Evolutionary conservation across 2,888 invertebrate species (phyloP).

Genomic region (Luperina testacea): DNA sequence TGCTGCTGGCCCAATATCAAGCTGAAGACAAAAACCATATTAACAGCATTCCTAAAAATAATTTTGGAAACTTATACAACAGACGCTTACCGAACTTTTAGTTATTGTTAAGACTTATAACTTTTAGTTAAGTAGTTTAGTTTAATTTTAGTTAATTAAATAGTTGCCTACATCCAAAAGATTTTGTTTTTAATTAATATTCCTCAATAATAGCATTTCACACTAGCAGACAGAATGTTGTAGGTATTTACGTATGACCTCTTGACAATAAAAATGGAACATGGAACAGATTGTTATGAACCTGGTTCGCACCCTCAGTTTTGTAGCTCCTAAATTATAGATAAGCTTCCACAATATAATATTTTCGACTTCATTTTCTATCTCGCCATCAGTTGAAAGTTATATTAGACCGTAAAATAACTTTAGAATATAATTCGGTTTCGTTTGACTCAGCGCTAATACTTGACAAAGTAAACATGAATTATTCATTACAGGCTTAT

Average conservation of each 20-base stretch:
- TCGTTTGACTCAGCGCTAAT: slow-evolving; percentile 17
- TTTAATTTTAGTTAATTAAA: slow-evolving; percentile 43
- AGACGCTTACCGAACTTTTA: slow-evolving; percentile 72
- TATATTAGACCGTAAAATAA: slow-evolving; percentile 6
- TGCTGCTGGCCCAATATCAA: slow-evolving; percentile 81
- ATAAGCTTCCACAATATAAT: slow-evolving; percentile 3
- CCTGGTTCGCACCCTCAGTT: neutral
- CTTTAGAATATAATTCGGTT: slow-evolving; percentile 13
- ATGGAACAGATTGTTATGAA: neutral
- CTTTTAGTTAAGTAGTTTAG: slow-evolving; percentile 7
- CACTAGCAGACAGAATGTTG: neutral
- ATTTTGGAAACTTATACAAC: slow-evolving; percentile 71
- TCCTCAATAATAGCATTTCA: neutral
- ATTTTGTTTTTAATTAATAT: slow-evolving; percentile 11
- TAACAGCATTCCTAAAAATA: slow-evolving; percentile 57
- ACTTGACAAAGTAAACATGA: slow-evolving; percentile 32
- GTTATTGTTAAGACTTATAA: slow-evolving; percentile 9
- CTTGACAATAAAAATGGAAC: slow-evolving; percentile 1
- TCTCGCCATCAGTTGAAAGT: slow-evolving; percentile 1
- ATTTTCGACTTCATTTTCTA: neutral
- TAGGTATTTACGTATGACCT: neutral
- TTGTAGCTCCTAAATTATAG: slow-evolving; percentile 11
- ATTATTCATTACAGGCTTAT: slow-evolving; percentile 40
- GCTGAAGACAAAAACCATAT: slow-evolving; percentile 72
- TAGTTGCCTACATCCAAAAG: neutral